Evolutionary conservation across 2,797 vertebrate genomes (phyloP).

Genomic region (Hoplostethus atlanticus): DNA sequence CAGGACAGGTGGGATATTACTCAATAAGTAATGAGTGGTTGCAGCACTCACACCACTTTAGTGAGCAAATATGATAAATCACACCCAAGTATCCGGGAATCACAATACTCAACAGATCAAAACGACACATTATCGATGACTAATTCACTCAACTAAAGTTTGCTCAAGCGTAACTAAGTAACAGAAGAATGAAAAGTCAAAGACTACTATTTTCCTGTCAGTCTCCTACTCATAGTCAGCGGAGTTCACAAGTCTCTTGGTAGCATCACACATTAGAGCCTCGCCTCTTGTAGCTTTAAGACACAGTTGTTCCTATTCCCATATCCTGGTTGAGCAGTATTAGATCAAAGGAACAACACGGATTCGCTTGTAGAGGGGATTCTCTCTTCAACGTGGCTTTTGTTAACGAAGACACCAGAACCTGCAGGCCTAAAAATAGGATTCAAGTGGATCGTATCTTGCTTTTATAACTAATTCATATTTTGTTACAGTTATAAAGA

Average conservation of each 20-base stretch:
- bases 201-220: too few relatives aligned
- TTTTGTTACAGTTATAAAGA: slow-evolving; percentile 43
- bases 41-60: background rate
- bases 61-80: too few relatives aligned
- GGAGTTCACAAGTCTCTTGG: background rate
- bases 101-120: too few relatives aligned
- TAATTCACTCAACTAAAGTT: too few relatives aligned
- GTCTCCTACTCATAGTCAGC: background rate
- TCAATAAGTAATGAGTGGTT: background rate
- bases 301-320: slow-evolving; percentile 55
- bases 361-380: slow-evolving; percentile 56
- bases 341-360: slow-evolving; percentile 66
- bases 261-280: slow-evolving; percentile 31
- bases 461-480: slow-evolving; percentile 38
- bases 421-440: slow-evolving; percentile 30
- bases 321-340: slow-evolving; percentile 18
- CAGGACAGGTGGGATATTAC: background rate
- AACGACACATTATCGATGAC: too few relatives aligned
- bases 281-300: slow-evolving; percentile 25
- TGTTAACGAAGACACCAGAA: slow-evolving; percentile 57
- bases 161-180: too few relatives aligned
- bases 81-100: too few relatives aligned
- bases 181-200: too few relatives aligned
- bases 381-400: slow-evolving; percentile 52
- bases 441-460: slow-evolving; percentile 53